Conservation (phyloP, 2,113 vertebrate genomes). For the Bufo bufo region DNA sequence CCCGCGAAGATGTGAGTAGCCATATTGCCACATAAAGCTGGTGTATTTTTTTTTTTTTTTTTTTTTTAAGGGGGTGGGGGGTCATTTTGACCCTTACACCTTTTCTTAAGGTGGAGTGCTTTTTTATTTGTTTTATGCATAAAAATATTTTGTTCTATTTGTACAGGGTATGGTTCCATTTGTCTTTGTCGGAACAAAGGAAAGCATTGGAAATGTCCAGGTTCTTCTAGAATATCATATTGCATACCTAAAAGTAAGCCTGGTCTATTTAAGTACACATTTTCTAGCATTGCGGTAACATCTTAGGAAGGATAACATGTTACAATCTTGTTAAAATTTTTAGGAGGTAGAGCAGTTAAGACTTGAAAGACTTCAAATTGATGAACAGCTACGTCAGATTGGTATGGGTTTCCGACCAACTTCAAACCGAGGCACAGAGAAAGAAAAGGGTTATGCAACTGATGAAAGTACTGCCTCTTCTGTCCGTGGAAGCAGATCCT, state of each 20-base stretch:
- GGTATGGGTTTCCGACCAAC: slow-evolving; percentile 90
- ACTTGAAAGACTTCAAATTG: slow-evolving; percentile 95
- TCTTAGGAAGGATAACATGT: background rate
- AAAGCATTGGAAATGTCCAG: slow-evolving; percentile 94
- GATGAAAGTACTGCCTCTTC: slow-evolving; percentile 83
- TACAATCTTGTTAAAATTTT: background rate
- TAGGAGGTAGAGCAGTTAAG: slow-evolving; percentile 98
- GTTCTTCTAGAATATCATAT: slow-evolving; percentile 97
- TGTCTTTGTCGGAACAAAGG: slow-evolving; percentile 97
- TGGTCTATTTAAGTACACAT: background rate
- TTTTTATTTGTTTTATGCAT: background rate
- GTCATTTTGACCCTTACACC: background rate
- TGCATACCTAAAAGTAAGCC: slow-evolving; percentile 92
- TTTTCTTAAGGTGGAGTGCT: background rate
- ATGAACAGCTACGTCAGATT: slow-evolving; percentile 94
- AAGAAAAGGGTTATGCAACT: slow-evolving; percentile 84
- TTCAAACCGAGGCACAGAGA: slow-evolving; percentile 78
- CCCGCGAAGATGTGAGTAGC: slow-evolving; percentile 81
- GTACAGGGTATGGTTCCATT: slow-evolving; percentile 96
- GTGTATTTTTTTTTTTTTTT: background rate
- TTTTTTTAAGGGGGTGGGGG: background rate
- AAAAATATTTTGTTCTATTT: background rate
- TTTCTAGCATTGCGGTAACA: background rate
- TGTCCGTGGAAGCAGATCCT: slow-evolving; percentile 86
- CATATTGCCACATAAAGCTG: background rate